A percentile compares a stretch with the other conserved stretches of the same genome.
phyloP scores from a whole-genome alignment of 2,113 vertebrate genomes.

The Monarcha castaneiventris region DNA sequence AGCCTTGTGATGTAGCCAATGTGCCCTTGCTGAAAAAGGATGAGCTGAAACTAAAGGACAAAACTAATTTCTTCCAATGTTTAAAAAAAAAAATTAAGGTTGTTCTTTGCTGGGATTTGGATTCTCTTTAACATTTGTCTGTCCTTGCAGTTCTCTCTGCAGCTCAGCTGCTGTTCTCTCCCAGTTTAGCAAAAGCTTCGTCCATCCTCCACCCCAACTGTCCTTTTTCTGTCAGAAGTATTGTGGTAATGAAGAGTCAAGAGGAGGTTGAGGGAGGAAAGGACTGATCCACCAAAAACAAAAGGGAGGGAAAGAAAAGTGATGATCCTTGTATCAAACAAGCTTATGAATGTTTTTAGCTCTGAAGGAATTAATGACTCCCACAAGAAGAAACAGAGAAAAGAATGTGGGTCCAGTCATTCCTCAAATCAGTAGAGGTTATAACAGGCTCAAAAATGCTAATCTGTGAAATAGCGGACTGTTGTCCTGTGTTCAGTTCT shows the following conservation, averaged over 20 bases:
- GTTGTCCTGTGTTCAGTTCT: constrained; percentile 15
- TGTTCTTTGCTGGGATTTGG: not conserved
- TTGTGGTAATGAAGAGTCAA: not conserved
- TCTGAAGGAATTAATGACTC: not conserved
- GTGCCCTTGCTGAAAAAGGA: not conserved
- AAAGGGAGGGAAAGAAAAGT: not conserved
- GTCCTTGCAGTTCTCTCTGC: not conserved
- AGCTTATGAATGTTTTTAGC: not conserved
- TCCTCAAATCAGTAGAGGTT: not conserved
- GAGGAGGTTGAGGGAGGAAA: not conserved
- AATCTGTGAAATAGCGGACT: not conserved
- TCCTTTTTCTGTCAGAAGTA: not conserved
- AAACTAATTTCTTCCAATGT: not conserved
- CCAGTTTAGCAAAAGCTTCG: not conserved
- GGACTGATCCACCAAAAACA: too few relatives aligned
- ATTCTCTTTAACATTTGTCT: not conserved
- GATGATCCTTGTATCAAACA: not conserved
- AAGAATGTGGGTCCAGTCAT: not conserved
- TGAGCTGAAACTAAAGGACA: not conserved
- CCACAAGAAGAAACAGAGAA: not conserved
- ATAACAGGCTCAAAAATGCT: not conserved
- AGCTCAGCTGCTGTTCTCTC: not conserved
- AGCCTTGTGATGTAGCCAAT: not conserved
- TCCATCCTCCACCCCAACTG: not conserved
- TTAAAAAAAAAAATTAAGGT: not conserved